These are phyloP conservation scores for Ditylenchus dipsaci DNA, from an alignment of 1,140 invertebrate genomes.

Conservation along the genomic window DNA sequence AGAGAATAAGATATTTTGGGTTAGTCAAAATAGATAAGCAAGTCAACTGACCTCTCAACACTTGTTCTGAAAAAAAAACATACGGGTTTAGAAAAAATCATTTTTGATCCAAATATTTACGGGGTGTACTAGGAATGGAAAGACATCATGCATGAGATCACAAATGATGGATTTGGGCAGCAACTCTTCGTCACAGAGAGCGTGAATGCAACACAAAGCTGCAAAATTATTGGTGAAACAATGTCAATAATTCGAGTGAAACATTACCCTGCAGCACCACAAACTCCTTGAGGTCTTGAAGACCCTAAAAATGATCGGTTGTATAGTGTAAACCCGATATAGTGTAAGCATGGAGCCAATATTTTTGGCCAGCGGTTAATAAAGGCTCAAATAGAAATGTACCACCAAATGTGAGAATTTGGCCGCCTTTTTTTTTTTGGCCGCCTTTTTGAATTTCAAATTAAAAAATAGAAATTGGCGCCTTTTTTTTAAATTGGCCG, in stretches of 20 bases:
- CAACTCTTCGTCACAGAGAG: conserved; percentile 25
- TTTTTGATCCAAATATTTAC: conserved; percentile 13
- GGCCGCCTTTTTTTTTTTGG: too few relatives aligned
- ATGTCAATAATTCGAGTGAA: not conserved
- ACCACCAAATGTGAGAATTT: too few relatives aligned
- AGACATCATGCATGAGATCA: conserved; percentile 32
- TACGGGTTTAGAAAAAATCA: not conserved
- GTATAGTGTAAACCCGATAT: not conserved
- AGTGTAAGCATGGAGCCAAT: too few relatives aligned
- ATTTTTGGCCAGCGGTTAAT: too few relatives aligned
- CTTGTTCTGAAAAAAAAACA: conserved; percentile 29
- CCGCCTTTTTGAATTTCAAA: too few relatives aligned
- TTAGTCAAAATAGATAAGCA: too few relatives aligned
- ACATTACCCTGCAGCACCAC: conserved; percentile 19
- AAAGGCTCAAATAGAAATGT: too few relatives aligned
- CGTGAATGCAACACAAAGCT: conserved; percentile 31
- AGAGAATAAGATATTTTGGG: too few relatives aligned
- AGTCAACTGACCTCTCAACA: conserved; percentile 25
- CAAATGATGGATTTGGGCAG: conserved; percentile 31
- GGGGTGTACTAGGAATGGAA: conserved; percentile 45
- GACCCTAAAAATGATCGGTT: conserved; percentile 35
- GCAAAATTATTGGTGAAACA: too few relatives aligned
- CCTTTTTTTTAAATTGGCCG: too few relatives aligned
- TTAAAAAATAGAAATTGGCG: too few relatives aligned
- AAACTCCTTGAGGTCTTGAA: conserved; percentile 46